Evolutionary conservation across 1,140 invertebrate species (phyloP), one percentile per base, ranked within the genome.

Genomic region (Sesamia nonagrioides): DNA sequence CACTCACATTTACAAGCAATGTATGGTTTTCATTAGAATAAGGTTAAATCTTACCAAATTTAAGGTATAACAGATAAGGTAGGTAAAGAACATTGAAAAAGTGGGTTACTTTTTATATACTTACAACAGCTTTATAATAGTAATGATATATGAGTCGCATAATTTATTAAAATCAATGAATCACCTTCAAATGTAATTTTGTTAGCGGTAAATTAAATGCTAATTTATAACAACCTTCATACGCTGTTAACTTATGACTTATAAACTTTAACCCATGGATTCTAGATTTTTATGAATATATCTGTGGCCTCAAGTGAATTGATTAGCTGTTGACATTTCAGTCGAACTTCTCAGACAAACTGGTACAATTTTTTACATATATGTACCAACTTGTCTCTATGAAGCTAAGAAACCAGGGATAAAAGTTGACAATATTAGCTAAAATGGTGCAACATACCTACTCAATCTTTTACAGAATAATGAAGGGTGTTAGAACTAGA

Each of bases 151-250:
- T 40, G 17, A 61, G 27, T 42, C 7, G 9, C 6, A 63, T 40
- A n/a, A 40, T 63, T 33, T 58, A 61, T 37, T n/a, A 42, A 63
- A 6, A 63, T 63, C 40, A 35, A n/a, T 61, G 42, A 40, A 18
- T 40, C 35, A 63, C 60, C 37, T 63, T 42, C n/a, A 18, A 18
- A 18, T n/a, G n/a, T 40, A 63, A 42, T n/a, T 17, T 40, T 63
- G 40, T 63, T 76, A 5, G 60, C 60, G 72, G 7, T 52, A 15
- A 48, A 48, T 66, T 35, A 76, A 63, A 52, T 76, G 60, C 60
- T 76, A 76, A 76, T 76, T 75, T 76, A 76, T 40, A 17, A 76
- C 9, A 66, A 76, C 48, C 68, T 71, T 71, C 48, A 71, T 50
- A 27, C 13, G 9, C 27, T 54, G 11, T 52, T 35, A 11, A 52